Base-by-base conservation (phyloP, 2,888 invertebrate species). In the Rosalia funebris region DNA sequence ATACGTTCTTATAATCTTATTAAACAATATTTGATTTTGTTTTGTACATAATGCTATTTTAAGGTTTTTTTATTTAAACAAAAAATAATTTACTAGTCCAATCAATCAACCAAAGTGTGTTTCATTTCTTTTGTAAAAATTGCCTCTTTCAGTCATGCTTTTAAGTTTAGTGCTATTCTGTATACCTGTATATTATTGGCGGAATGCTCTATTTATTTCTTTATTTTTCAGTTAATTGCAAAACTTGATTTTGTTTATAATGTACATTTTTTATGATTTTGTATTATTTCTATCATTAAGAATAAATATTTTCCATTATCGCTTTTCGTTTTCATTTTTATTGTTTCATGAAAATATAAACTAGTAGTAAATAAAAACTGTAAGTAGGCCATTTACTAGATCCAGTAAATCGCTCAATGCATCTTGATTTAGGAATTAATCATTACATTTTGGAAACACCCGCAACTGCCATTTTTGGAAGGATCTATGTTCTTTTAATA, bases 41-140 rank as follows among this genome's bases (percentile, higher is more conserved):
- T 59, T 58, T 65, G 66, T 67, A 65, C 48, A 64, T 64, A 60
- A 48, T 47, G 53, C 32, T 16, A 69, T 61, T 67, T 70, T 63
- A 58, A 32, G 60, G 60, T 64, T 70, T 72, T 66, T 68, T 68
- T 69, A 62, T 60, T 70, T 67, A 60, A 57, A 62, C 62, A 54
- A 47, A 61, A 65, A 63, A 65, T 68, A 69, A 70, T 71, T 73
- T 74, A 78, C 82, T 82, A 82, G 82, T 82, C 82, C 76, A 78
- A 77, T 74, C 72, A 71, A 79, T 75, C 78, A 81, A 80, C 82
- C 82, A 82, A 82, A 82, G 82, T 81, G 67, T 72, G 67, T 69
- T 62, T 66, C 60, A 60, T 54, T 60, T 55, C 62, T 67, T 68
- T 65, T 68, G 65, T 68, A 68, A 65, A 67, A 62, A 60, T 57